Conservation (phyloP, 2,888 invertebrate species). For the Parnassius mnemosyne region DNA sequence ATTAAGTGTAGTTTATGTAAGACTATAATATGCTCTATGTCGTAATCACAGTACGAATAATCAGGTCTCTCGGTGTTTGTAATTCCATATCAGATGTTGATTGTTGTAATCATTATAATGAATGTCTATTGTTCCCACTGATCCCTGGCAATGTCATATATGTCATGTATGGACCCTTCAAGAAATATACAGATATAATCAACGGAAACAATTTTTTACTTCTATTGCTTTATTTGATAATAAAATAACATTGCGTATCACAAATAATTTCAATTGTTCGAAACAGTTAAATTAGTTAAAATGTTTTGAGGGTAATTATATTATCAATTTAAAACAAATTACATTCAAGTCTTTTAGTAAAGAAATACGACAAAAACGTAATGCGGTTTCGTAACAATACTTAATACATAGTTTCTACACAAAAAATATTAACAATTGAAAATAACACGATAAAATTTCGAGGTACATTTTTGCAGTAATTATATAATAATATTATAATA, state of each 20-base stretch:
- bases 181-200: constrained; percentile 32
- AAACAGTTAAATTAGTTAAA: no score
- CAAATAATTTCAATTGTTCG: constrained; percentile 14
- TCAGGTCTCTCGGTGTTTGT: constrained; percentile 17
- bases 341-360: no score
- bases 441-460: constrained; percentile 11
- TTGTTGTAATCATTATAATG: constrained; percentile 15
- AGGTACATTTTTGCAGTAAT: constrained; percentile 6
- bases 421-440: constrained; percentile 17
- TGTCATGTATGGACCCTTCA: constrained; percentile 27
- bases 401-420: constrained; percentile 16
- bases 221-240: constrained; percentile 17
- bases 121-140: constrained; percentile 18
- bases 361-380: background rate
- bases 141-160: constrained; percentile 20
- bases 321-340: no score
- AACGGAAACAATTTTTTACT: constrained; percentile 24
- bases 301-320: no score
- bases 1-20: constrained; percentile 23
- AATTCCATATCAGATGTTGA: constrained; percentile 18
- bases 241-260: constrained; percentile 16
- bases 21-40: constrained; percentile 16
- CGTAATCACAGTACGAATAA: constrained; percentile 13
- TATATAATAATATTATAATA: background rate
- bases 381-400: constrained; percentile 7